phyloP scores from a whole-genome alignment of 2,888 invertebrate genomes.

The Allygus modestus region DNA sequence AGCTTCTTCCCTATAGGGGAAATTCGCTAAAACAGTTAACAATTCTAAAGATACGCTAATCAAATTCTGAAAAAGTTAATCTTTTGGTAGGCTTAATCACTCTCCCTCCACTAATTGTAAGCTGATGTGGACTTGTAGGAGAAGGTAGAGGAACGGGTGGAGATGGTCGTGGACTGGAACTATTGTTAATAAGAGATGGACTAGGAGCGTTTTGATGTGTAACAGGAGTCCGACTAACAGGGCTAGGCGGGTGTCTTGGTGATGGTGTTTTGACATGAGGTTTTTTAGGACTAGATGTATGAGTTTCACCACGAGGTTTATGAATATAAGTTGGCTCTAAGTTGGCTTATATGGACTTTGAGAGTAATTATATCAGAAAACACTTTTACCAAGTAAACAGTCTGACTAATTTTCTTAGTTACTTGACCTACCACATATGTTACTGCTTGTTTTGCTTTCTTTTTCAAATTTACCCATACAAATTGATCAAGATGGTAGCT shows the following conservation, averaged over 20 bases:
- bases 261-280: not conserved
- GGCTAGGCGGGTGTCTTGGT: not conserved
- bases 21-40: too few species aligned
- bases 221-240: too few species aligned
- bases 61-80: constrained; percentile 14
- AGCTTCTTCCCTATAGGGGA: too few species aligned
- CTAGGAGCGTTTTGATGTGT: not conserved
- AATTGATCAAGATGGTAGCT: too few species aligned
- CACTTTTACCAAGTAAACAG: too few species aligned
- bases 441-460: not conserved
- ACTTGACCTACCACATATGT: not conserved
- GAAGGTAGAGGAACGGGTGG: too few species aligned
- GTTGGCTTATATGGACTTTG: constrained; percentile 38
- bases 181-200: not conserved
- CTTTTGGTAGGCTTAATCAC: too few species aligned
- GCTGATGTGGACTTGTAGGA: not conserved
- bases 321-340: constrained; percentile 1
- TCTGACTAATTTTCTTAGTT: not conserved
- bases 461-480: too few species aligned
- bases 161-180: too few species aligned
- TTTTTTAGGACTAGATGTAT: too few species aligned
- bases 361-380: not conserved
- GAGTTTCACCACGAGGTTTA: too few species aligned
- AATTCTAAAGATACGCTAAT: not conserved
- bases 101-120: not conserved